Conservation (phyloP, 2,797 vertebrate species). For the Notolepis coatsorum region DNA sequence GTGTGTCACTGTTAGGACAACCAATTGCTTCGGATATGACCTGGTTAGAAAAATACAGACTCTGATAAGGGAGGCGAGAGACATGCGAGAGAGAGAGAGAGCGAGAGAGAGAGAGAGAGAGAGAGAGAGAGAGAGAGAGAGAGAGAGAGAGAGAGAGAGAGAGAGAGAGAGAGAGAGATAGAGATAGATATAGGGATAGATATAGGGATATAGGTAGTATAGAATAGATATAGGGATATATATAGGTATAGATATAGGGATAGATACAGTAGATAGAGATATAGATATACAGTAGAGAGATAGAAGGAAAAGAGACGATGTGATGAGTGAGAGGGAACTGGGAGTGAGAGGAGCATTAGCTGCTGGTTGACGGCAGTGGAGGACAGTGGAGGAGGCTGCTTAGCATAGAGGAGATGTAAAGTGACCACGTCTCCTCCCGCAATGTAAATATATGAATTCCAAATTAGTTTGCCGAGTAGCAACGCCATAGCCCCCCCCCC, state of each 20-base stretch:
- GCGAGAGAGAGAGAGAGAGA: neutral
- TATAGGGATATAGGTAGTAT: too few relatives aligned
- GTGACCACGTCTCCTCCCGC: constrained; percentile 37
- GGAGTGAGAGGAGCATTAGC: neutral
- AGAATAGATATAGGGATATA: too few relatives aligned
- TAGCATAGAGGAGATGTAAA: constrained; percentile 48
- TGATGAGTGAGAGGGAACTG: too few relatives aligned
- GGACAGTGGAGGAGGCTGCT: constrained; percentile 15
- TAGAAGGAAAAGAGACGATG: neutral
- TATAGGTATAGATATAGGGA: too few relatives aligned
- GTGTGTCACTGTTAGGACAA: neutral
- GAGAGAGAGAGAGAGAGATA: too few relatives aligned
- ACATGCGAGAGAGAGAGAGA: neutral
- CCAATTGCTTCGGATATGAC: too few relatives aligned
- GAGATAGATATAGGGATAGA: too few relatives aligned
- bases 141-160: neutral
- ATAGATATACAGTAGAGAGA: too few relatives aligned
- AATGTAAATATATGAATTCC: constrained; percentile 59
- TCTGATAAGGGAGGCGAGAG: neutral
- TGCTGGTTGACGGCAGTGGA: neutral
- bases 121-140: neutral
- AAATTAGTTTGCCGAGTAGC: constrained; percentile 45
- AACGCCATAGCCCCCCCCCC: neutral
- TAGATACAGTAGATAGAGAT: too few relatives aligned
- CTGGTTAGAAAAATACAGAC: neutral